phyloP scores from a whole-genome alignment of 1,140 invertebrate species.

The Lucilia sericata region DNA sequence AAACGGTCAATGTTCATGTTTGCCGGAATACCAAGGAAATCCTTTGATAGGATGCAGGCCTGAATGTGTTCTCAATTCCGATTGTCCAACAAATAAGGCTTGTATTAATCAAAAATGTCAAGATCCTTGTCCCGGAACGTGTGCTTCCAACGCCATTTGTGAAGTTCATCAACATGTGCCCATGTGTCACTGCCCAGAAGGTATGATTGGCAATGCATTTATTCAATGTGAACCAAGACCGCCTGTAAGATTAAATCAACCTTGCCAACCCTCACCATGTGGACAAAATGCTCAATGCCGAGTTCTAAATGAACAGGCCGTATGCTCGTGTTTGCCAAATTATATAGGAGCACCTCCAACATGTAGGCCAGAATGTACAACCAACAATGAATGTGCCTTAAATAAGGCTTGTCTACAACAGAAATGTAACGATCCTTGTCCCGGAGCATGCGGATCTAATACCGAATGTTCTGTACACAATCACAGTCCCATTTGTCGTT shows the following conservation, averaged over 20 bases:
- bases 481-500: conserved; percentile 85
- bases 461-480: conserved; percentile 84
- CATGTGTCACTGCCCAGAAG: conserved; percentile 61
- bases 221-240: conserved; percentile 53
- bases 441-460: conserved; percentile 74
- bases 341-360: conserved; percentile 71
- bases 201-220: conserved; percentile 63
- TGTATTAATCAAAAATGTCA: conserved; percentile 80
- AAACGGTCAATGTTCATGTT: conserved; percentile 64
- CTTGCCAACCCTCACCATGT: conserved; percentile 72
- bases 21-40: conserved; percentile 80
- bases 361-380: conserved; percentile 73
- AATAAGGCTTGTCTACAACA: conserved; percentile 71
- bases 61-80: conserved; percentile 85
- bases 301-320: conserved; percentile 67
- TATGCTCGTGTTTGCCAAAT: conserved; percentile 69
- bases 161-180: conserved; percentile 79
- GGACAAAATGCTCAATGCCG: conserved; percentile 72
- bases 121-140: conserved; percentile 81
- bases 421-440: conserved; percentile 73
- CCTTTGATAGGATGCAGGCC: conserved; percentile 79
- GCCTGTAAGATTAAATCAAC: conserved; percentile 63
- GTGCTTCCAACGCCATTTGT: conserved; percentile 79
- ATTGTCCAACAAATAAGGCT: conserved; percentile 79
- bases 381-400: conserved; percentile 71